Conservation (phyloP, 2,888 invertebrate genomes). For the Stegophylla sp. region DNA sequence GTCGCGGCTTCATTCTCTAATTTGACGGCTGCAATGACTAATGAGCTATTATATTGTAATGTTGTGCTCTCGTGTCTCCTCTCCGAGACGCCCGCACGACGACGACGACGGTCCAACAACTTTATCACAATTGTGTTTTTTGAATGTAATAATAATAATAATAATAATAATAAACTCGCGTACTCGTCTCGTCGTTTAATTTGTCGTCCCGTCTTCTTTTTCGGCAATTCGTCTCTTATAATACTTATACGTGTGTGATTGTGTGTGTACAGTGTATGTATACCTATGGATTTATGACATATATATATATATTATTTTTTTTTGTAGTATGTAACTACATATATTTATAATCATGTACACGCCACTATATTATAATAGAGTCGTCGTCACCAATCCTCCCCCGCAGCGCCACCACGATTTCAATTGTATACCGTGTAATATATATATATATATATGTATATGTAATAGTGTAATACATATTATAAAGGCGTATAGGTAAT, state of each 20-base stretch:
- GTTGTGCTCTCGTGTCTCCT: constrained; percentile 5
- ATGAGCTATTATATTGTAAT: constrained; percentile 43
- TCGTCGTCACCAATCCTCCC: background rate
- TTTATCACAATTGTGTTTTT: constrained; percentile 49
- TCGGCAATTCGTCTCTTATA: constrained; percentile 2
- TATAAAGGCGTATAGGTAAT: no score
- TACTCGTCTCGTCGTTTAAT: constrained; percentile 31
- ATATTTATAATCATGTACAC: no score
- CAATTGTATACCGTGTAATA: background rate
- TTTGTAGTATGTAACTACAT: no score
- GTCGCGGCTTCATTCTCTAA: constrained; percentile 42
- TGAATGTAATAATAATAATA: background rate
- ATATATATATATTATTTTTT: no score
- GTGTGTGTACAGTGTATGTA: background rate
- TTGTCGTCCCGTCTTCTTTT: constrained; percentile 40
- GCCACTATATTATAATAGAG: no score
- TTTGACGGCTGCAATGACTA: constrained; percentile 56
- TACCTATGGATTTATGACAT: no score
- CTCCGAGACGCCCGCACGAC: background rate
- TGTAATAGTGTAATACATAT: no score
- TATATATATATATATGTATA: no score
- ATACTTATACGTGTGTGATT: background rate
- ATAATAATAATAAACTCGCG: constrained; percentile 12
- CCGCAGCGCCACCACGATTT: constrained; percentile 13
- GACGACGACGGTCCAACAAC: constrained; percentile 25